A percentile compares a stretch with the other conserved stretches of the same genome.
These are phyloP conservation scores for Centruroides vittatus DNA, from an alignment of 1,140 invertebrate genomes.

Conservation along the genomic window DNA sequence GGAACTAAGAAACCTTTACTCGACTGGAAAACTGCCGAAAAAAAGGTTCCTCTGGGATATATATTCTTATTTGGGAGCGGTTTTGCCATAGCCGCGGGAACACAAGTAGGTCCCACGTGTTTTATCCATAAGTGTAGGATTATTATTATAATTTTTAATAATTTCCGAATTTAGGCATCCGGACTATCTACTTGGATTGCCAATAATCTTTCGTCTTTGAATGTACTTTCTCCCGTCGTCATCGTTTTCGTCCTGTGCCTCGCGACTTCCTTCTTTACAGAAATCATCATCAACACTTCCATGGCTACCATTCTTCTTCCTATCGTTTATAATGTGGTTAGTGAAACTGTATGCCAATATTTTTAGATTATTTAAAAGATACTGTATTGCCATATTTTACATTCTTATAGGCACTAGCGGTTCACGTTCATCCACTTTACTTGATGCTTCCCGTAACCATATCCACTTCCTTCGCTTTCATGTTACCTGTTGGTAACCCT, in stretches of 20 bases:
- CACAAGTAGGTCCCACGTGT: no score
- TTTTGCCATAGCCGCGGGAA: no score
- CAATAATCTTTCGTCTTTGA: slow-evolving; percentile 31
- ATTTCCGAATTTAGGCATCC: slow-evolving; percentile 31
- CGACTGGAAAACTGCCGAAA: no score
- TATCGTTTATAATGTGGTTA: slow-evolving; percentile 57
- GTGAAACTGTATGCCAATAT: neutral
- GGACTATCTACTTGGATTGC: slow-evolving; percentile 59
- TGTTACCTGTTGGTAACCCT: slow-evolving; percentile 33
- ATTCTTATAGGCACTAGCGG: slow-evolving; percentile 21
- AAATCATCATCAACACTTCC: slow-evolving; percentile 71
- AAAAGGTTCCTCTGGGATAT: no score
- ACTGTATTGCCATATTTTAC: no score
- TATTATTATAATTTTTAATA: no score
- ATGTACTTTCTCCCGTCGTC: slow-evolving; percentile 21
- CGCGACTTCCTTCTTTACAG: slow-evolving; percentile 43
- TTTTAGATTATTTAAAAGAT: no score
- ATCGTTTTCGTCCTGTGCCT: slow-evolving; percentile 27
- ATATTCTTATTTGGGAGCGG: no score
- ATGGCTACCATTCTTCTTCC: slow-evolving; percentile 66
- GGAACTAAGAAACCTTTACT: no score
- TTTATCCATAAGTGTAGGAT: no score
- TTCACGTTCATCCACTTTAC: slow-evolving; percentile 30
- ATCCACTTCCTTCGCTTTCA: slow-evolving; percentile 30
- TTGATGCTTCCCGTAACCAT: slow-evolving; percentile 32